Evolutionary conservation across 2,797 vertebrate genomes (phyloP).

Genomic region (Protosalanx chinensis): DNA sequence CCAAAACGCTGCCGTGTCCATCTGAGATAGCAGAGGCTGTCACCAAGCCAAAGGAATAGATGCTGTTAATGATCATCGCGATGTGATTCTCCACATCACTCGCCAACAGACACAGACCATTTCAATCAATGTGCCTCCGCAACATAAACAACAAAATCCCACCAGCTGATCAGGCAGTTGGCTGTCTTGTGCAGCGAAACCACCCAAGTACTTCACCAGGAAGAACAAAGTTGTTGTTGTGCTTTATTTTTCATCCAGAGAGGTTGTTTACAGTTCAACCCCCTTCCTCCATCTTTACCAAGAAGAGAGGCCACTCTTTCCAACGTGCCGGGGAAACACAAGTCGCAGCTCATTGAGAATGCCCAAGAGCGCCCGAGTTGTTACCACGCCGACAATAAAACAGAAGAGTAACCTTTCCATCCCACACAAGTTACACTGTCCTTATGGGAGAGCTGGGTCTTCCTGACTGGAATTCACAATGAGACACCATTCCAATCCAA

Average conservation of each 20-base stretch:
- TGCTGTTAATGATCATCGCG: not conserved
- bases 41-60: slow-evolving; percentile 1
- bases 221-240: too few species aligned
- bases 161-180: not conserved
- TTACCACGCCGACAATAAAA: slow-evolving; percentile 7
- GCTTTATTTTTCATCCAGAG: too few species aligned
- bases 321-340: not conserved
- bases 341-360: slow-evolving; percentile 14
- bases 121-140: not conserved
- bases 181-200: too few species aligned
- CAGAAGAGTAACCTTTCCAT: slow-evolving; percentile 18
- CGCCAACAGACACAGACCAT: not conserved
- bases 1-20: not conserved
- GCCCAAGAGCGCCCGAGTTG: slow-evolving; percentile 11
- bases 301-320: not conserved
- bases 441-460: slow-evolving; percentile 2
- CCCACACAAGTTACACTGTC: slow-evolving; percentile 5
- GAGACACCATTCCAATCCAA: slow-evolving; percentile 17
- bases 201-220: too few species aligned
- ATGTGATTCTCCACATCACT: not conserved
- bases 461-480: slow-evolving; percentile 19
- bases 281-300: not conserved
- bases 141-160: not conserved
- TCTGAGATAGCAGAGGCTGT: not conserved
- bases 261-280: not conserved